Evolutionary conservation across 2,797 vertebrate species (phyloP).

Genomic region (Onychomys torridus): DNA sequence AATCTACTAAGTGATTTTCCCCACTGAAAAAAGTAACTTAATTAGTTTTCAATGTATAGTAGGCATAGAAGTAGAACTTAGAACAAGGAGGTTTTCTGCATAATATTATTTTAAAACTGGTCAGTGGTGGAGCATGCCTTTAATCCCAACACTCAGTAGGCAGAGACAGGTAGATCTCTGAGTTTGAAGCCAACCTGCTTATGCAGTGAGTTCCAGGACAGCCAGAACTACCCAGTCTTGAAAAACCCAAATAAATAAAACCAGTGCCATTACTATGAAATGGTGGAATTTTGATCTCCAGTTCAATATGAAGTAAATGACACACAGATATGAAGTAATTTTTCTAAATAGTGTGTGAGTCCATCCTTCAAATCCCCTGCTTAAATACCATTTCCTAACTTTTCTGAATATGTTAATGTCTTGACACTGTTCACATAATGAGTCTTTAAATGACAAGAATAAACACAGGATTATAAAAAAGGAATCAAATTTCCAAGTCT

Average conservation of each 20-base stretch:
- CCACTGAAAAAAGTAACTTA: slow-evolving; percentile 46
- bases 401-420: not conserved
- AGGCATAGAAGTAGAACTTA: not conserved
- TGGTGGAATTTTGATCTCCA: not conserved
- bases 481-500: not conserved
- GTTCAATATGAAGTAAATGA: slow-evolving; percentile 14
- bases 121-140: not conserved
- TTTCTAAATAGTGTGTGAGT: not conserved
- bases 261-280: not conserved
- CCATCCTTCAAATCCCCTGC: not conserved
- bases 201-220: not conserved
- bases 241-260: not conserved
- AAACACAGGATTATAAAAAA: not conserved
- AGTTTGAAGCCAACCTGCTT: not conserved
- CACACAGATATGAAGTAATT: not conserved
- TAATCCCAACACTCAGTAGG: not conserved
- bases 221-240: not conserved
- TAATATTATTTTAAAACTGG: not conserved
- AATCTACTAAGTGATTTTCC: slow-evolving; percentile 32
- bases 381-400: not conserved
- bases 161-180: not conserved
- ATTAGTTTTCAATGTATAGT: not conserved
- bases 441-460: not conserved
- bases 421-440: not conserved
- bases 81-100: not conserved